phyloP scores from a whole-genome alignment of 2,888 invertebrate genomes.

The Hololepta plana region DNA sequence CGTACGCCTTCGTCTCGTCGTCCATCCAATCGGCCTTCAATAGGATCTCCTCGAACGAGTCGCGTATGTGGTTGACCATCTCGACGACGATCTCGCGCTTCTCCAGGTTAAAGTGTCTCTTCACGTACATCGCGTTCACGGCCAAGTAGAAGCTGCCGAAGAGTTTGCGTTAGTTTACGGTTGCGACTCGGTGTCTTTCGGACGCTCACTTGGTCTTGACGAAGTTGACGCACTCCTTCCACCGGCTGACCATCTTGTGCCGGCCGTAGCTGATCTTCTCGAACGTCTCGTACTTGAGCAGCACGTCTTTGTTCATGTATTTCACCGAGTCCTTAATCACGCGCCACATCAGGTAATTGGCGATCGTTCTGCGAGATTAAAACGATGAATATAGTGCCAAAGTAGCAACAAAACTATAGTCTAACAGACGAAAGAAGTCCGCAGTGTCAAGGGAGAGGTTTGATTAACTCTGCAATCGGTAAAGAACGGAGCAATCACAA shows the following conservation, averaged over 20 bases:
- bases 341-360: slow-evolving; percentile 89
- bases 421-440: too few relatives aligned
- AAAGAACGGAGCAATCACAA: too few relatives aligned
- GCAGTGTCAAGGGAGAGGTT: not conserved
- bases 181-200: too few relatives aligned
- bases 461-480: slow-evolving; percentile 21
- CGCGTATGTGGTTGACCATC: slow-evolving; percentile 73
- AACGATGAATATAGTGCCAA: too few relatives aligned
- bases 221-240: slow-evolving; percentile 89
- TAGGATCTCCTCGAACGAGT: slow-evolving; percentile 65
- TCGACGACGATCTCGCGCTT: slow-evolving; percentile 69
- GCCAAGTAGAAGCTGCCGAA: slow-evolving; percentile 46
- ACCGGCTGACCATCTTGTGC: slow-evolving; percentile 69
- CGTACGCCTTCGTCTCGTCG: slow-evolving; percentile 52
- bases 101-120: slow-evolving; percentile 71
- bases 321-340: slow-evolving; percentile 65
- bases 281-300: slow-evolving; percentile 64
- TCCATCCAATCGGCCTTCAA: slow-evolving; percentile 87
- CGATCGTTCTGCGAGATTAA: slow-evolving; percentile 42
- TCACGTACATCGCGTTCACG: slow-evolving; percentile 71
- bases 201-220: too few relatives aligned
- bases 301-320: slow-evolving; percentile 60
- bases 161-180: too few relatives aligned
- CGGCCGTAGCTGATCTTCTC: slow-evolving; percentile 66
- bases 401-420: too few relatives aligned